Evolutionary conservation across 2,888 invertebrate species (phyloP), one percentile per base, ranked within the genome.

Genomic region (Acronicta leporina): DNA sequence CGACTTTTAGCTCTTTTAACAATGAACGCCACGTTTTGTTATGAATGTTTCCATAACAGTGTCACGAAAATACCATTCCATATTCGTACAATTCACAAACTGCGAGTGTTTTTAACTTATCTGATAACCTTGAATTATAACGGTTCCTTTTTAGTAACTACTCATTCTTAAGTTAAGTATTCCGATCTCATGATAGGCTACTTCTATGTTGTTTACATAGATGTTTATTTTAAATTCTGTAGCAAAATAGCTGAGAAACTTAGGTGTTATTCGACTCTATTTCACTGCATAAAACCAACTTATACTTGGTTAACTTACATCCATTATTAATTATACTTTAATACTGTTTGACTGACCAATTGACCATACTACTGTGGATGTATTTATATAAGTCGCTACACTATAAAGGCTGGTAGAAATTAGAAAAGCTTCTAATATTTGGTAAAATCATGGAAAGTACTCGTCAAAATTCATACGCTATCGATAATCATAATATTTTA

Each of bases 1-100:
- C 61, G 75, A 75, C 79, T 78, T 77, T 70, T 81, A 81, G 79
- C 73, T 82, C 75, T 81, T 80, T 80, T 74, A 82, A 68, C 68
- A 73, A 68, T 72, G 62, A 66, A 67, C 14, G 56, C 44, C 59
- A 46, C 62, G 49, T 58, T 58, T n/a, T 66, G 55, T 74, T 70
- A 62, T 62, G 30, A 68, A 72, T 70, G 66, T 67, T 68, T 68
- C 56, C 51, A 59, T 59, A 70, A 68, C 60, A 69, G 63, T 73
- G 73, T 79, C 81, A 82, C 79, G 65, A 77, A 77, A 77, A 80
- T 65, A 74, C 64, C 71, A 80, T 80, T 80, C 67, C 68, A 63
- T 69, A 75, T 80, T 75, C 59, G 63, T 71, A 77, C 57, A 75
- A 70, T 65, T 68, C 47, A 73, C 54, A 60, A 74, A 74, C 68